Base-by-base conservation (phyloP, 1,140 invertebrate species). In the Berghia stephanieae region DNA sequence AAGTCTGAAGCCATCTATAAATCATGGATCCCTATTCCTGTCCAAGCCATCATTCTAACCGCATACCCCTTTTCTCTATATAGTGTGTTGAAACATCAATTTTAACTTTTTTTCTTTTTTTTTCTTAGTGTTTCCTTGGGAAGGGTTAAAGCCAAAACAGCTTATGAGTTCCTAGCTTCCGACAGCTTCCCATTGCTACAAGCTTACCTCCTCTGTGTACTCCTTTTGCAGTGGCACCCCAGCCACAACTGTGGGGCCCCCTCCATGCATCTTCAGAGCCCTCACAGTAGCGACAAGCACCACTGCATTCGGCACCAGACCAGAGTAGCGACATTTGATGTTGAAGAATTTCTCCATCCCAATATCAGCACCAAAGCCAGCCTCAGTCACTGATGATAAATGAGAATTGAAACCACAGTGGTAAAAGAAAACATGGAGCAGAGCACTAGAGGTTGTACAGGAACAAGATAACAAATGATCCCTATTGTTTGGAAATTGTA, bases 291-390 rank as follows among this genome's bases (percentile, higher is more conserved):
- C 93, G 4, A 99, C 98, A 34, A 99, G 90, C 0, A 99, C 97
- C 31, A 96, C 94, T 83, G 94, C 96, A 90, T 95, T 94, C 2
- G 98, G 97, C n/a, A 91, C 82, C 49, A 95, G 91, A 0, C 94
- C 95, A 4, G 97, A 98, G 60, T 94, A 93, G 27, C 97, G 93
- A 84, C 97, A 99, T 91, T 99, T 99, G 70, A 99, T 99, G 88
- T 99, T 93, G 88, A 98, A 98, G 91, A 99, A 99, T 88, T 99
- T 99, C 91, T 99, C 98, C 95, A 99, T 96, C 60, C 96, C 98
- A 86, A 99, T 98, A 89, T 99, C 98, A 16, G 97, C 97, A 31
- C 97, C 98, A 89, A 99, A 99, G 18, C 98, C 98, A 73, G 96
- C 96, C 91, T 99, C 98, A 8, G 98, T 99, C 0, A 98, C 93